phyloP scores from a whole-genome alignment of 2,113 vertebrate species.

The Rhinichthys klamathensis region DNA sequence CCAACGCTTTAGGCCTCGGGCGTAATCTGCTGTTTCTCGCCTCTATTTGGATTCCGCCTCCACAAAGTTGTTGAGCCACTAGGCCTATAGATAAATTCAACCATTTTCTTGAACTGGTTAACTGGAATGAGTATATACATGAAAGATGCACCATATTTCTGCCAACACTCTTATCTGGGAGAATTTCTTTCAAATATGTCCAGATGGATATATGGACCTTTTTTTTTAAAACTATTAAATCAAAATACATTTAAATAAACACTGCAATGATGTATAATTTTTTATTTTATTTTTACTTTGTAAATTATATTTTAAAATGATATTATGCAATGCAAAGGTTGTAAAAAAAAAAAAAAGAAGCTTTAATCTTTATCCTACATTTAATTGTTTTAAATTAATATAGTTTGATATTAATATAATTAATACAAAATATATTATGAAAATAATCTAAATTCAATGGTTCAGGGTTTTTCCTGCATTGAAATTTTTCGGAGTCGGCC shows the following conservation, averaged over 20 bases:
- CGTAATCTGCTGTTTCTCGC: neutral
- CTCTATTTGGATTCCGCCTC: constrained; percentile 10
- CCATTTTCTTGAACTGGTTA: constrained; percentile 1
- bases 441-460: neutral
- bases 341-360: no score
- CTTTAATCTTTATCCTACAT: no score
- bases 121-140: neutral
- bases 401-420: neutral
- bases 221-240: no score
- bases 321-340: neutral
- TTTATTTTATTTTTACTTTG: neutral
- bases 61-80: constrained; percentile 14
- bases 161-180: neutral
- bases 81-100: constrained; percentile 8
- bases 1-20: constrained; percentile 2
- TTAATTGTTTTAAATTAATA: no score
- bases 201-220: neutral
- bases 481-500: no score
- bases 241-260: no score
- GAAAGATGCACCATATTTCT: neutral
- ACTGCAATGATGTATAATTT: neutral
- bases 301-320: neutral
- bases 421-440: neutral
- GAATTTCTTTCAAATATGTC: neutral
- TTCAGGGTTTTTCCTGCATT: neutral